phyloP scores from a whole-genome alignment of 2,888 invertebrate species.

The Heliconius aoede region DNA sequence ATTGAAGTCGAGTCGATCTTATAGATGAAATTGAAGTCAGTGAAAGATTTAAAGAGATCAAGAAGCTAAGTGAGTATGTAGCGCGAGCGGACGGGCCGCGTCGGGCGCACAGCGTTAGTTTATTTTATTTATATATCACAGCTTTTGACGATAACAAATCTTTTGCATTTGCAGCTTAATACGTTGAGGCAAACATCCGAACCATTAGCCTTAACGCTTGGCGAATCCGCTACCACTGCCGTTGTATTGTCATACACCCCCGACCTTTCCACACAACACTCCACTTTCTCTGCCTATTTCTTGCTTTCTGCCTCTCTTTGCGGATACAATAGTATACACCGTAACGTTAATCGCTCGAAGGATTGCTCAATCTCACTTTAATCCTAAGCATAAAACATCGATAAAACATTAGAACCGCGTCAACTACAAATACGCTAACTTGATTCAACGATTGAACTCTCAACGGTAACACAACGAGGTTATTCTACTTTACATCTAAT shows the following conservation, averaged over 20 bases:
- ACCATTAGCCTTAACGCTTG: conserved; percentile 66
- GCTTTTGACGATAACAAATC: conserved; percentile 84
- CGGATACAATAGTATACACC: conserved; percentile 39
- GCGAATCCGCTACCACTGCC: conserved; percentile 50
- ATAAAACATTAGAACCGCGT: conserved; percentile 70
- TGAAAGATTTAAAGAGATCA: conserved; percentile 56
- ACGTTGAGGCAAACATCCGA: conserved; percentile 79
- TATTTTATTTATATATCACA: conserved; percentile 81
- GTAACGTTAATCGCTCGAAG: conserved; percentile 73
- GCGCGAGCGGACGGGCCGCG: conserved; percentile 67
- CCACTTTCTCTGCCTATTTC: background rate
- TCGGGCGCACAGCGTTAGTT: conserved; percentile 70
- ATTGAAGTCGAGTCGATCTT: conserved; percentile 51
- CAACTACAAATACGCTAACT: conserved; percentile 65
- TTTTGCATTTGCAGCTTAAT: conserved; percentile 82
- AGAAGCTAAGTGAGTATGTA: conserved; percentile 65
- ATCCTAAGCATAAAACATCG: conserved; percentile 80
- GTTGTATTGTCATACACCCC: conserved; percentile 25
- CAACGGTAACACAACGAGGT: conserved; percentile 64
- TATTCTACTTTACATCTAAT: conserved; percentile 71
- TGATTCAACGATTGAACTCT: conserved; percentile 55
- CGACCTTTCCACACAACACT: background rate
- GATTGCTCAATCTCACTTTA: conserved; percentile 74
- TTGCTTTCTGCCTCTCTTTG: too few species aligned
- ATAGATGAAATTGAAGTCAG: conserved; percentile 50